Conservation (phyloP, 2,888 invertebrate genomes). For the Bhutanitis thaidina region DNA sequence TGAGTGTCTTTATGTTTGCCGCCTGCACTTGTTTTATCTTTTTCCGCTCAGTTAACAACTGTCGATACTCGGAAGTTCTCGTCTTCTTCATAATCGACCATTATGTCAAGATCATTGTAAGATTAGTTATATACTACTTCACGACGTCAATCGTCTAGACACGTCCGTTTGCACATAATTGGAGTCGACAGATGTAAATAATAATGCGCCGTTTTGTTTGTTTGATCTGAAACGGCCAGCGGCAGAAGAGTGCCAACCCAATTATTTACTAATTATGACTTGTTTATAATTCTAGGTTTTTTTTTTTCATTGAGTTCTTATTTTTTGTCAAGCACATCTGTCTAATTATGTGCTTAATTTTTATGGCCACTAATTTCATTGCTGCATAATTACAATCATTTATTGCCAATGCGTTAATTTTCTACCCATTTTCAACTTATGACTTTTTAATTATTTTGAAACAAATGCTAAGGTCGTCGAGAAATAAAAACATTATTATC, state of each 20-base stretch:
- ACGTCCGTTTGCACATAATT: not conserved
- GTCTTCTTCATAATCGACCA: too few relatives aligned
- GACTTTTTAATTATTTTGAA: too few relatives aligned
- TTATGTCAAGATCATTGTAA: too few relatives aligned
- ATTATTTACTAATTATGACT: slow-evolving; percentile 11
- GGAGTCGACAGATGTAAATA: not conserved
- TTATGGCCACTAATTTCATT: slow-evolving; percentile 13
- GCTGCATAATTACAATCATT: not conserved
- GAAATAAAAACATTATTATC: too few relatives aligned
- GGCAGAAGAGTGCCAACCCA: slow-evolving; percentile 2
- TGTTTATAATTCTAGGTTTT: slow-evolving; percentile 3
- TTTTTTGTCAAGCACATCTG: slow-evolving; percentile 7
- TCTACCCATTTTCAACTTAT: too few relatives aligned
- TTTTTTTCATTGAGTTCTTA: not conserved
- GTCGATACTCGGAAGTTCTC: too few relatives aligned
- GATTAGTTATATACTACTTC: too few relatives aligned
- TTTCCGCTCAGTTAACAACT: too few relatives aligned
- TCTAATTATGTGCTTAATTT: not conserved
- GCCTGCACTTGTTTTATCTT: too few relatives aligned
- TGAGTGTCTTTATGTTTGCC: too few relatives aligned
- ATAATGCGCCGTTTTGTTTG: slow-evolving; percentile 4
- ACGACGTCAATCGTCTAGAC: too few relatives aligned
- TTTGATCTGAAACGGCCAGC: not conserved
- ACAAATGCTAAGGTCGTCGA: too few relatives aligned
- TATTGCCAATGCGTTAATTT: not conserved